Evolutionary conservation across 2,113 vertebrate species (phyloP).

Genomic region (Syngnathus floridae): DNA sequence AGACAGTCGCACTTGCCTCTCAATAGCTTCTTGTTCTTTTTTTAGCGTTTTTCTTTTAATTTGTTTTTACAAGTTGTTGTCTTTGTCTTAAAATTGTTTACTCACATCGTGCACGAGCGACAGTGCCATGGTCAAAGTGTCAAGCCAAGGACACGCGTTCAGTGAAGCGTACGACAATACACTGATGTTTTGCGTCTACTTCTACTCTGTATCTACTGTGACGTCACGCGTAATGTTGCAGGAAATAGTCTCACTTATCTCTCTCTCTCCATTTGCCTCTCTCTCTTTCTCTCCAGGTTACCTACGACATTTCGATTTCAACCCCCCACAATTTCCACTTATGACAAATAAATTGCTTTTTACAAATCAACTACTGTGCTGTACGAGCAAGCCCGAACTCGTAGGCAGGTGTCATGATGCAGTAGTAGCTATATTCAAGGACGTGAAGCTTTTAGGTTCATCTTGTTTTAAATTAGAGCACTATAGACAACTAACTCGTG

Average conservation of each 20-base stretch:
- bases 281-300: not conserved
- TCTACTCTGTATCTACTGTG: not conserved
- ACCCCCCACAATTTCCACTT: too few relatives aligned
- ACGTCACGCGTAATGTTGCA: conserved; percentile 11
- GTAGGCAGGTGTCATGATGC: too few relatives aligned
- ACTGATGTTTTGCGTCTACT: not conserved
- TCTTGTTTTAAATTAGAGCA: too few relatives aligned
- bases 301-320: not conserved
- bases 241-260: conserved; percentile 12
- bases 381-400: too few relatives aligned
- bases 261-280: not conserved
- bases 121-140: too few relatives aligned
- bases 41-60: not conserved
- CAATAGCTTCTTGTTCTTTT: conserved; percentile 1
- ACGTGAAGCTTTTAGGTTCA: too few relatives aligned
- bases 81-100: not conserved
- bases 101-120: not conserved
- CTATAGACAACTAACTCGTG: too few relatives aligned
- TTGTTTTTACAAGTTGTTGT: not conserved
- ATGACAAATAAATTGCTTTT: too few relatives aligned
- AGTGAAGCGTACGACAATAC: not conserved
- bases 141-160: not conserved
- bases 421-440: too few relatives aligned
- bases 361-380: too few relatives aligned
- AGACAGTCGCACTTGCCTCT: not conserved